Conservation (phyloP, 1,140 invertebrate genomes). For the Drosophila seguyi region DNA sequence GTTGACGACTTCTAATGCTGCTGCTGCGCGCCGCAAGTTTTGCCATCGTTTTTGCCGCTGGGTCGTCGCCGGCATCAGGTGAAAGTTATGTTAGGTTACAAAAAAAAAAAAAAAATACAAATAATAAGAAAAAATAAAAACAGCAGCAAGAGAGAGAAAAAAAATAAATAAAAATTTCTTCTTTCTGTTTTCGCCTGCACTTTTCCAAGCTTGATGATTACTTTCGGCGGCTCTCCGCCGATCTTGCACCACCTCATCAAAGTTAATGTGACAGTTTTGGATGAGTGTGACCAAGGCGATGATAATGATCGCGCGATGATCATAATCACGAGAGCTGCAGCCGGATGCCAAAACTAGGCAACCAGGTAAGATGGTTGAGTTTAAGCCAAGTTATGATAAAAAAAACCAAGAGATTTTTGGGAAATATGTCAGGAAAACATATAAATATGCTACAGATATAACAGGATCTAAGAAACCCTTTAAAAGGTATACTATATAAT, state of each 20-base stretch:
- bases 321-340: constrained; percentile 20
- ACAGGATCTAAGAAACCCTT: background rate
- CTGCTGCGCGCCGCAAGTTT: constrained; percentile 52
- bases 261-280: constrained; percentile 79
- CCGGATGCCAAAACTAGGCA: constrained; percentile 45
- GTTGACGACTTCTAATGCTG: constrained; percentile 73
- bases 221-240: constrained; percentile 54
- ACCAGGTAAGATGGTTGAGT: too few relatives aligned
- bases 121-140: constrained; percentile 14
- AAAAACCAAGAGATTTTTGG: too few relatives aligned
- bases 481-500: background rate
- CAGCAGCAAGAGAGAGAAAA: constrained; percentile 24
- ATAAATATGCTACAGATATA: too few relatives aligned
- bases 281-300: constrained; percentile 36
- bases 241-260: constrained; percentile 70
- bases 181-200: constrained; percentile 76
- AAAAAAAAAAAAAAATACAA: constrained; percentile 16
- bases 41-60: constrained; percentile 43
- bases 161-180: constrained; percentile 64
- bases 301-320: constrained; percentile 30
- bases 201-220: constrained; percentile 73
- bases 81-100: constrained; percentile 44
- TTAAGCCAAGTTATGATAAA: too few relatives aligned
- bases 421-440: background rate
- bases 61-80: constrained; percentile 51